Base-by-base conservation (phyloP, 2,113 vertebrate species). In the Chaenocephalus aceratus region DNA sequence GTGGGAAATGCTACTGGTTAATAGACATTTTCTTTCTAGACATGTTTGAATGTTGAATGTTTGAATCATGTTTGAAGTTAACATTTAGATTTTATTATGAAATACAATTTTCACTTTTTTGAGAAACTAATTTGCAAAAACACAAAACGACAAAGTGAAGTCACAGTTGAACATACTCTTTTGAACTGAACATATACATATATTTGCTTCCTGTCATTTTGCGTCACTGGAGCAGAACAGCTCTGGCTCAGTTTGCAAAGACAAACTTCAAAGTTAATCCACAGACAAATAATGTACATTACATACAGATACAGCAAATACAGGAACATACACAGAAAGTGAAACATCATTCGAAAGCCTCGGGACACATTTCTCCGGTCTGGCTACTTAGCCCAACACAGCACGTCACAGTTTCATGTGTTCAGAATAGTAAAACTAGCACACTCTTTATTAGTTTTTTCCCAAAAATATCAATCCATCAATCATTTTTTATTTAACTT, bases 251-350 rank as follows among this genome's bases (percentile, higher is more conserved):
- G 23, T 48, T 48, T 57, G 11, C 41, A 65, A 75, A 75, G 41
- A 62, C 58, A 52, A 73, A 54, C 4, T 18, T 54, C 49, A 76
- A 23, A 48, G 58, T 16, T 2, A 44, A n/a, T 61, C 16, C 9
- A 75, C 36, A 10, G 26, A 83, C 10, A 3, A 65, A 79, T 44
- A 58, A 52, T 14, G 10, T 64, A 56, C 46, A 23, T 6, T 45
- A 41, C 36, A 41, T 44, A 68, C n/a, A 49, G 36, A 67, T 58
- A 72, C 52, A 72, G 56, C 59, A 70, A 74, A 65, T 56, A 71
- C 74, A 54, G 6, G 46, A n/a, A 54, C 1, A 0, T 13, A 71
- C 16, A 72, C 12, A 54, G 12, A 54, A 45, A 54, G 1, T 64
- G 15, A 18, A 46, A 70, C 63, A 45, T 52, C 5, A 57, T 49